Conservation (phyloP, 2,888 invertebrate genomes). For the Dendrolimus pini region DNA sequence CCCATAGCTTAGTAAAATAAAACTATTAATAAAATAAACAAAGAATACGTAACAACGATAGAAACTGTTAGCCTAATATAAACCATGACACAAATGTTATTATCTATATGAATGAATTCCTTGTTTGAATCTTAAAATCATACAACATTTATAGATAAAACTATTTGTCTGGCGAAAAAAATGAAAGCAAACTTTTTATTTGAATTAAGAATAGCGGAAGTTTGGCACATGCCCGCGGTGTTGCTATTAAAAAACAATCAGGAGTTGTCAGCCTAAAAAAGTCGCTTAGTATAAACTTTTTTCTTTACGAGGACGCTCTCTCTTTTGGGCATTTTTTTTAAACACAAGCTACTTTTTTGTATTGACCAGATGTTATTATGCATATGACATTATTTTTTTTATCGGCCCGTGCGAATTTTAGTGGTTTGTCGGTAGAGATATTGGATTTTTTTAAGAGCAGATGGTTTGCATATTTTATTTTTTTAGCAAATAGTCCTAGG, state of each 20-base stretch:
- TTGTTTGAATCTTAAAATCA: no score
- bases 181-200: slow-evolving; percentile 2
- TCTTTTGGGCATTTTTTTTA: slow-evolving; percentile 22
- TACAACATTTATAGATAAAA: no score
- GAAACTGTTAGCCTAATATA: no score
- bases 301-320: neutral
- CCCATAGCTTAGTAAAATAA: no score
- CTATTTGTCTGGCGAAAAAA: slow-evolving; percentile 6
- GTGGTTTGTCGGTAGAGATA: slow-evolving; percentile 51
- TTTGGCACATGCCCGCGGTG: slow-evolving; percentile 50
- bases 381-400: slow-evolving; percentile 70
- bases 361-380: slow-evolving; percentile 69
- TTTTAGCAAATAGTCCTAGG: slow-evolving; percentile 28
- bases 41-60: no score
- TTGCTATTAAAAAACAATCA: slow-evolving; percentile 34
- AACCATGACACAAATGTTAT: no score
- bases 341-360: slow-evolving; percentile 50
- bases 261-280: slow-evolving; percentile 39
- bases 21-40: no score
- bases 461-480: slow-evolving; percentile 54
- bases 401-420: slow-evolving; percentile 60
- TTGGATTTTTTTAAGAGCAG: slow-evolving; percentile 58
- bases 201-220: slow-evolving; percentile 36
- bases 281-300: slow-evolving; percentile 39
- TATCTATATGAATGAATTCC: no score